phyloP scores from a whole-genome alignment of 2,113 vertebrate genomes.

The Ammodytes dubius region DNA sequence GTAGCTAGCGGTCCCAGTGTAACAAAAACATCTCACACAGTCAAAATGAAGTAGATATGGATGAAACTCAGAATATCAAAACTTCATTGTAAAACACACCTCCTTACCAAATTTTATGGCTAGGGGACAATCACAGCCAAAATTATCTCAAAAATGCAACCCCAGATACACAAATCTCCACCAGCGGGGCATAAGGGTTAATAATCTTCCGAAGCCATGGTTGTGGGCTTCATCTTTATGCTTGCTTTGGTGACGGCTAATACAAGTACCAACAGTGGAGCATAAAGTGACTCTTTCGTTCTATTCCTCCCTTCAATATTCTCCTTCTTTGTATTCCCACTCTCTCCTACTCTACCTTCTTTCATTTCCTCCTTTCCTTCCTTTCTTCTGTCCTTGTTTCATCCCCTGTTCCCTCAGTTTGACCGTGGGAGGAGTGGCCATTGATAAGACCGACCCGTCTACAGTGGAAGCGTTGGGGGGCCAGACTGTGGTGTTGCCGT shows the following conservation, averaged over 20 bases:
- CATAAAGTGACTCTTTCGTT: conserved; percentile 78
- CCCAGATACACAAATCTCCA: too few relatives aligned
- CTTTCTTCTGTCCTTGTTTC: conserved; percentile 14
- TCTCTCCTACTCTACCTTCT: neutral
- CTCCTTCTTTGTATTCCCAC: neutral
- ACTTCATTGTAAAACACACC: too few relatives aligned
- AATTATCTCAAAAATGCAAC: too few relatives aligned
- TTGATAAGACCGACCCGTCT: conserved; percentile 86
- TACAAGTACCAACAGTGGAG: conserved; percentile 68
- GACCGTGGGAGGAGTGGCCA: conserved; percentile 82
- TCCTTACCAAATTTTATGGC: too few relatives aligned
- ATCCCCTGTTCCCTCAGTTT: conserved; percentile 64
- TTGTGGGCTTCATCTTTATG: conserved; percentile 77
- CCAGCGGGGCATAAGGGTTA: too few relatives aligned
- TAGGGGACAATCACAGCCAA: too few relatives aligned
- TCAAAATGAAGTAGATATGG: too few relatives aligned
- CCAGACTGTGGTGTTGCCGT: conserved; percentile 89
- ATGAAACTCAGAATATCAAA: too few relatives aligned
- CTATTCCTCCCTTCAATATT: neutral
- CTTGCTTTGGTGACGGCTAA: conserved; percentile 66
- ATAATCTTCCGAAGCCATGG: conserved; percentile 47
- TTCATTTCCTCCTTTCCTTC: neutral
- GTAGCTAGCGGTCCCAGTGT: too few relatives aligned
- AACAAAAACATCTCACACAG: too few relatives aligned
- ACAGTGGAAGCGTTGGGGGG: conserved; percentile 86